phyloP scores from a whole-genome alignment of 2,797 vertebrate genomes.

The Phalloptychus januarius region DNA sequence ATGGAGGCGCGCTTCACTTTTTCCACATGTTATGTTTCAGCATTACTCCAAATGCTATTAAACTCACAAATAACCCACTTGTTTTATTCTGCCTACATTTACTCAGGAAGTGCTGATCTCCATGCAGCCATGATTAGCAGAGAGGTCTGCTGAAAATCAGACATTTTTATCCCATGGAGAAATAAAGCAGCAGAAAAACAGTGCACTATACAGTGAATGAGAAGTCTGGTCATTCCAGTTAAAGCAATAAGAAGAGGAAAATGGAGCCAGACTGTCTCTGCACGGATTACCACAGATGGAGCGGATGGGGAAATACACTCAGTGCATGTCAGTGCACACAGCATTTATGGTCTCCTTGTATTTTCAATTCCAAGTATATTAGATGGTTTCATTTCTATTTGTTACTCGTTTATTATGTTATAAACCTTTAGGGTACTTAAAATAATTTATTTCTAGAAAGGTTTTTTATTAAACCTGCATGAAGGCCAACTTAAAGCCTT shows the following conservation, averaged over 20 bases:
- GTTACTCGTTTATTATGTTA: constrained; percentile 1
- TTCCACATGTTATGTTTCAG: background rate
- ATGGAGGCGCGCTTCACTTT: background rate
- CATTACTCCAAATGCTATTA: background rate
- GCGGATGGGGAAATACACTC: constrained; percentile 63
- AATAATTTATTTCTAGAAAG: background rate
- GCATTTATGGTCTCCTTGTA: constrained; percentile 10
- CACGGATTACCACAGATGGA: constrained; percentile 58
- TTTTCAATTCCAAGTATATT: constrained; percentile 10
- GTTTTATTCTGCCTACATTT: constrained; percentile 11
- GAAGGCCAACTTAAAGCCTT: background rate
- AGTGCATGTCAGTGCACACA: constrained; percentile 15
- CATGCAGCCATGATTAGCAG: constrained; percentile 28
- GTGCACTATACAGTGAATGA: constrained; percentile 30
- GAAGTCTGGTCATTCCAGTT: constrained; percentile 59
- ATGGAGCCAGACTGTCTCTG: constrained; percentile 58
- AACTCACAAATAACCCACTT: background rate
- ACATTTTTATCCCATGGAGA: constrained; percentile 45
- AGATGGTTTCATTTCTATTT: constrained; percentile 4
- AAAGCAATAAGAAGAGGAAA: constrained; percentile 69
- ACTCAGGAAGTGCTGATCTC: constrained; percentile 6
- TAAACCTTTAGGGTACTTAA: background rate
- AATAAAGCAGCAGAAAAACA: constrained; percentile 56
- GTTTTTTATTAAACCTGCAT: background rate
- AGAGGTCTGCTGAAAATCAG: constrained; percentile 13